Percentiles rank a stretch among this genome's conserved stretches.
These are phyloP conservation scores for Hydrotaea diabolus DNA, from an alignment of 2,888 invertebrate species.

Conservation along the genomic window DNA sequence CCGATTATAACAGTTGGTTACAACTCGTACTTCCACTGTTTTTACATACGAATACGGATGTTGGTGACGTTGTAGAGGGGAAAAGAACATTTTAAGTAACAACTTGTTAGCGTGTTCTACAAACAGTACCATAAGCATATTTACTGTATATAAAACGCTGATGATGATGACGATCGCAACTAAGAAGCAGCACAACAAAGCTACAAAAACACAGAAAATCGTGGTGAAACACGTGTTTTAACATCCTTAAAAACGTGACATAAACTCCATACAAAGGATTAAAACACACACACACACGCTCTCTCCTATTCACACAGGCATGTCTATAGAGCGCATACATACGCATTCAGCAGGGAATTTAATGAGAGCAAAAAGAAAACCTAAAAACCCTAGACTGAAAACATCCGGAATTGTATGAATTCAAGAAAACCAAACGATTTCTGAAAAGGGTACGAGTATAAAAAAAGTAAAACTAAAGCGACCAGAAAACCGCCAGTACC, in stretches of 20 bases:
- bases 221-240: conserved; percentile 64
- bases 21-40: neutral
- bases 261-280: conserved; percentile 61
- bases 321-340: neutral
- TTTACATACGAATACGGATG: neutral
- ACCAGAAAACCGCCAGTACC: neutral
- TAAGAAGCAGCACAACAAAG: neutral
- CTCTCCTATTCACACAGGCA: neutral
- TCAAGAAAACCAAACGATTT: conserved; percentile 13
- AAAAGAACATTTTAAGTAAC: conserved; percentile 37
- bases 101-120: conserved; percentile 63
- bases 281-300: conserved; percentile 45
- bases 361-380: neutral
- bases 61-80: too few species aligned
- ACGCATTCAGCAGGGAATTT: neutral
- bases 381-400: neutral
- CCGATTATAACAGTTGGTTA: too few species aligned
- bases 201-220: conserved; percentile 32
- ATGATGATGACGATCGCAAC: neutral
- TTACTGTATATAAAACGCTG: conserved; percentile 32
- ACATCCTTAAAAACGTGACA: conserved; percentile 61
- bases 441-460: neutral
- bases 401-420: too few species aligned
- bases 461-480: neutral
- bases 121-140: conserved; percentile 50